Conservation (phyloP, 1,140 invertebrate genomes). For the Drosophila pectinifera region DNA sequence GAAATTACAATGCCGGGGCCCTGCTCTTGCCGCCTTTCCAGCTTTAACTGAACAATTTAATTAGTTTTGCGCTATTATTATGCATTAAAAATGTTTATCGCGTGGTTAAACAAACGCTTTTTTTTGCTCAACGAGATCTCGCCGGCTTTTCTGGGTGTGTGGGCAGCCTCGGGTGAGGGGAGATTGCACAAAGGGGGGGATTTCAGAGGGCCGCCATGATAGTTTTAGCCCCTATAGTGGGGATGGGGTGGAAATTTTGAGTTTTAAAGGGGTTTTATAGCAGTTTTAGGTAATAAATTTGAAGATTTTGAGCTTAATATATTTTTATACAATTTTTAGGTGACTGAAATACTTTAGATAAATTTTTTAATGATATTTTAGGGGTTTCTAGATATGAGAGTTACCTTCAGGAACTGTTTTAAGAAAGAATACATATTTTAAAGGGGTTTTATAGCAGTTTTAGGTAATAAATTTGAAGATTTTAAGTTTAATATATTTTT, state of each 20-base stretch:
- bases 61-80: conserved; percentile 60
- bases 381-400: no score
- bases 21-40: conserved; percentile 8
- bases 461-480: no score
- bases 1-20: conserved; percentile 10
- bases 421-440: no score
- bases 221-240: conserved; percentile 4
- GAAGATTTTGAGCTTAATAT: no score
- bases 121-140: conserved; percentile 50
- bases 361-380: no score
- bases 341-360: not conserved
- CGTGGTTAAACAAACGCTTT: conserved; percentile 60
- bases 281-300: no score
- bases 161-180: conserved; percentile 16
- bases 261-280: no score
- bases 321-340: no score
- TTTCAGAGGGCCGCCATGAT: conserved; percentile 3
- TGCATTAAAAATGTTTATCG: conserved; percentile 67
- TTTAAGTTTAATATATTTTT: no score
- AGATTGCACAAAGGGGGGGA: not conserved
- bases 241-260: not conserved
- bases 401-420: no score
- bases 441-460: no score
- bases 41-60: conserved; percentile 44
- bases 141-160: conserved; percentile 15